These are phyloP conservation scores for Diorhabda carinulata DNA, from an alignment of 1,140 invertebrate species.

Conservation along the genomic window DNA sequence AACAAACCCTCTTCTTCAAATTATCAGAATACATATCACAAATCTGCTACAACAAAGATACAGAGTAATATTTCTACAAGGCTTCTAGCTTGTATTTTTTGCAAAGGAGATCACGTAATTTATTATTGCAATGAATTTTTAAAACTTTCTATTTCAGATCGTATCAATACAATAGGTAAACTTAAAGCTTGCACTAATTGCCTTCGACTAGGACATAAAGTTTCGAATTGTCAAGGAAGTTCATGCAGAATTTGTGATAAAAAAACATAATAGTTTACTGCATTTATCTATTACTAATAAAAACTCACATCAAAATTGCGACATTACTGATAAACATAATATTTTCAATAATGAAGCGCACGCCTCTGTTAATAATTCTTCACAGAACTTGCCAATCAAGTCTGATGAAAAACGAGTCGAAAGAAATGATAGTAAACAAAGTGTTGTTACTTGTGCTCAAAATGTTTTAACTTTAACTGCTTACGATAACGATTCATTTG, in stretches of 20 bases:
- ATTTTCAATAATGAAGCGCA: too few relatives aligned
- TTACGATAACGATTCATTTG: too few relatives aligned
- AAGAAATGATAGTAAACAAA: too few relatives aligned
- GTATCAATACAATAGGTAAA: constrained; percentile 12
- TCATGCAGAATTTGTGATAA: constrained; percentile 14
- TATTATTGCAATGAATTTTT: constrained; percentile 17
- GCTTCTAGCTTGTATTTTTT: constrained; percentile 12
- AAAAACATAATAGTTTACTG: constrained; percentile 22
- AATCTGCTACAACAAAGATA: not conserved
- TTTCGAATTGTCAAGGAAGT: constrained; percentile 1
- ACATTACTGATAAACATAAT: too few relatives aligned
- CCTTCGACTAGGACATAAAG: not conserved
- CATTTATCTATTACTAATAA: not conserved
- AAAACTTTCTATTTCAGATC: constrained; percentile 2
- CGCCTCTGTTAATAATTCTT: too few relatives aligned
- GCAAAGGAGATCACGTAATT: constrained; percentile 18
- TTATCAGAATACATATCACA: not conserved
- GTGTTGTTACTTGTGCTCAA: too few relatives aligned
- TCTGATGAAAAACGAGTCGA: too few relatives aligned
- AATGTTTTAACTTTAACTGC: too few relatives aligned
- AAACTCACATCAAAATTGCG: too few relatives aligned
- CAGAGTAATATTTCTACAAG: not conserved
- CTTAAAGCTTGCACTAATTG: constrained; percentile 19
- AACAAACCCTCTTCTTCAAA: not conserved
- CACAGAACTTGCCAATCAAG: too few relatives aligned